phyloP scores from a whole-genome alignment of 2,113 vertebrate species.

The Passer domesticus region DNA sequence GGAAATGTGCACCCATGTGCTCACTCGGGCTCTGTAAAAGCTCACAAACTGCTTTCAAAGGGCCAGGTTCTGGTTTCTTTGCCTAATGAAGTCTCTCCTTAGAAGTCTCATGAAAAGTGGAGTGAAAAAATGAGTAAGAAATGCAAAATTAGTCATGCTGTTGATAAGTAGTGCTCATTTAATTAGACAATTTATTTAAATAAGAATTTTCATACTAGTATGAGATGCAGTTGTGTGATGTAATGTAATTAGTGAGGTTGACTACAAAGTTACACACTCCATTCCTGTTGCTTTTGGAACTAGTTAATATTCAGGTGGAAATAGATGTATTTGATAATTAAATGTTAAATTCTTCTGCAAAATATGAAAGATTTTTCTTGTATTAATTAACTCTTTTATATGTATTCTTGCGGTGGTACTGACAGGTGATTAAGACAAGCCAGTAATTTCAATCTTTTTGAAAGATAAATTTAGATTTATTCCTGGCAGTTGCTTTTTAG shows the following conservation, averaged over 20 bases:
- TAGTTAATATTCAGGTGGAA: background rate
- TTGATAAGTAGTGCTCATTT: background rate
- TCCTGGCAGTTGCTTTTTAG: slow-evolving; percentile 5
- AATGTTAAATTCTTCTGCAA: background rate
- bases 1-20: background rate
- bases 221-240: background rate
- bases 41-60: background rate
- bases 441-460: background rate
- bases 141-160: background rate
- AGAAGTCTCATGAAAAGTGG: background rate
- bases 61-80: background rate
- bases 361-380: background rate
- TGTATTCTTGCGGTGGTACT: background rate
- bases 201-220: background rate
- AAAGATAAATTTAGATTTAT: slow-evolving; percentile 39
- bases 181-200: background rate
- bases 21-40: background rate
- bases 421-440: background rate
- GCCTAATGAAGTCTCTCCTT: background rate
- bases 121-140: background rate
- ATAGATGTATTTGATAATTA: background rate
- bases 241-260: background rate
- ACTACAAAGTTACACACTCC: background rate
- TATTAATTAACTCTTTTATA: background rate
- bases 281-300: background rate